phyloP scores from a whole-genome alignment of 64 coral and sea anemone species.

The Montipora sp. region DNA sequence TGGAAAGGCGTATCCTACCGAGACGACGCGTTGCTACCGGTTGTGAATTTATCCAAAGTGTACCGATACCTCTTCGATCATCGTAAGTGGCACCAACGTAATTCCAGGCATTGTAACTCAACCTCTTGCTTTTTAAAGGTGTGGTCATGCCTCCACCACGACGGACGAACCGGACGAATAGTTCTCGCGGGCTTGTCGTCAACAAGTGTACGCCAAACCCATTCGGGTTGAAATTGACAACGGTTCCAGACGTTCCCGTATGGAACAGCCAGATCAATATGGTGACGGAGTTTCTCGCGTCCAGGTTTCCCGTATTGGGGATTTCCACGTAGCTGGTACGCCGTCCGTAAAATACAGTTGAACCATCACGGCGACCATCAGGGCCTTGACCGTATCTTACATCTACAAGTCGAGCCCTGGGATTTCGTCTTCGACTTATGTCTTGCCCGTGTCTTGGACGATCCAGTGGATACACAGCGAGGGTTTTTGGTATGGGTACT shows the following conservation, averaged over 20 bases:
- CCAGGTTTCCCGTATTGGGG: conserved; percentile 70
- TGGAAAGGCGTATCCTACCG: conserved; percentile 19
- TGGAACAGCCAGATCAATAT: conserved; percentile 81
- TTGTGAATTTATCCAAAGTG: conserved; percentile 33
- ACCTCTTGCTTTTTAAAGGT: conserved; percentile 31
- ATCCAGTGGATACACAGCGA: conserved; percentile 64
- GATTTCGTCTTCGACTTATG: conserved; percentile 45
- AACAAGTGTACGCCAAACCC: conserved; percentile 5
- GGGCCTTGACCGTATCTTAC: conserved; percentile 48
- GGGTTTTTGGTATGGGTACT: conserved; percentile 35
- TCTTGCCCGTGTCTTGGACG: conserved; percentile 33
- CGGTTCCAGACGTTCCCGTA: conserved; percentile 22
- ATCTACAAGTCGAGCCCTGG: conserved; percentile 4
- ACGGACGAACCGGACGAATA: conserved; percentile 40
- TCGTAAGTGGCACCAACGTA: conserved; percentile 43
- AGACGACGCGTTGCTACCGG: conserved; percentile 6
- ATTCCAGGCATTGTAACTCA: conserved; percentile 42
- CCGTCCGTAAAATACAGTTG: conserved; percentile 36
- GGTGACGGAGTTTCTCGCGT: conserved; percentile 70
- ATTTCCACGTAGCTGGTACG: conserved; percentile 75
- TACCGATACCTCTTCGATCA: conserved; percentile 31
- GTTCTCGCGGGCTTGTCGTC: not conserved
- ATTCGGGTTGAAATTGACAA: conserved; percentile 69
- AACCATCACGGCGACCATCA: conserved; percentile 58
- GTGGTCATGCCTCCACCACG: conserved; percentile 23